Base-by-base conservation (phyloP, 1,140 invertebrate genomes). In the Brachionus manjavacas region DNA sequence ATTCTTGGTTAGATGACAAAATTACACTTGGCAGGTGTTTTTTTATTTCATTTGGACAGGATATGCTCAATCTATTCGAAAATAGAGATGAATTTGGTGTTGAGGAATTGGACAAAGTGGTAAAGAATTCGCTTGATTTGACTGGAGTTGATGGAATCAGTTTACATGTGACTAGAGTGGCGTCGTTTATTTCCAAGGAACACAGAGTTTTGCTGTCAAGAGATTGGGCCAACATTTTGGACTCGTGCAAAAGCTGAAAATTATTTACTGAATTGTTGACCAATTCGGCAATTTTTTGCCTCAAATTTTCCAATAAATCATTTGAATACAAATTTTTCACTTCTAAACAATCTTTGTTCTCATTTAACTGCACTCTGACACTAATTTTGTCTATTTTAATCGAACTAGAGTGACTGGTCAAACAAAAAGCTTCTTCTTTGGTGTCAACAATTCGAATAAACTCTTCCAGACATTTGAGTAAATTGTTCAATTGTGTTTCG, bases 1-100 rank as follows among this genome's bases (percentile, higher is more conserved):
- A 89, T 85, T 91, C 88, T 64, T 88, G 90, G 72, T 88, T 90
- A 55, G 87, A 86, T 6, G 91, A 89, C 89, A 92, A 91, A 6
- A 92, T 89, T 39, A 91, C 91, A 16, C 91, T 91, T 72, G 91
- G 91, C 41, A 91, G 86, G 84, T 88, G 89, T 86, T 91, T 91
- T 86, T 92, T 91, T 87, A 90, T 85, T 28, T 88, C 86, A 43
- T 86, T 25, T 14, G 20, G 31, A n/a, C 35, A 49, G 9, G 70
- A 66, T 41, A 70, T 70, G 9, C 25, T 70, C 28, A 70, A 35
- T 12, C 66, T 28, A 11, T 72, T 72, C 3, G 35, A 39, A 72
- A 72, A 41, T 20, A 72, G 68, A 20, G 68, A 72, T 41, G 68
- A 72, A 2, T n/a, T 72, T 41, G 68, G n/a, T n/a, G 31, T 41